Percentiles rank a stretch among this genome's conserved stretches.
Evolutionary conservation across 92 coral and sea anemone species (phyloP).

Genomic region (Umimayanthus chanpuru): DNA sequence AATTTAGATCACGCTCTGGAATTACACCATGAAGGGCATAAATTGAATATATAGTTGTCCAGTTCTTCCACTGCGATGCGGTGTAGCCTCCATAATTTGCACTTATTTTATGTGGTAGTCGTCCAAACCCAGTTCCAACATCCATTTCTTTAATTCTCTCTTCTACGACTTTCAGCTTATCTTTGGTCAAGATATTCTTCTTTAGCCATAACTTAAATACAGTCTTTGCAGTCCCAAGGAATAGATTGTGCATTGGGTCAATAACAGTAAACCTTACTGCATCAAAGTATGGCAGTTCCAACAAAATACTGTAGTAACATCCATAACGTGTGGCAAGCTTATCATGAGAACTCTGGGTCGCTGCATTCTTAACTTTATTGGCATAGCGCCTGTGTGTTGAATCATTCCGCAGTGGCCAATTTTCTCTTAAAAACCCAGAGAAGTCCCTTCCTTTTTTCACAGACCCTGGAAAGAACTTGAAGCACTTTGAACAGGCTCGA

Average conservation of each 20-base stretch:
- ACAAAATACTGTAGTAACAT: constrained; percentile 16
- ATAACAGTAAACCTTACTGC: constrained; percentile 19
- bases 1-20: too few species aligned
- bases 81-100: background rate
- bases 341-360: background rate
- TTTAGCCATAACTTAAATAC: constrained; percentile 54
- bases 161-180: constrained; percentile 35
- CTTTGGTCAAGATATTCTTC: constrained; percentile 29
- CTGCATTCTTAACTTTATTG: background rate
- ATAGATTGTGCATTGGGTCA: constrained; percentile 27
- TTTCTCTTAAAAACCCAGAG: constrained; percentile 58
- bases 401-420: constrained; percentile 30
- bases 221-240: constrained; percentile 53
- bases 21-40: too few species aligned
- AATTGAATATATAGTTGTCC: too few species aligned
- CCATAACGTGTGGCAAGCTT: constrained; percentile 22
- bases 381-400: constrained; percentile 14
- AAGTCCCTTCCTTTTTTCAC: constrained; percentile 48
- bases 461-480: constrained; percentile 49
- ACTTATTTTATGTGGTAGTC: constrained; percentile 49
- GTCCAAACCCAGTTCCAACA: constrained; percentile 65
- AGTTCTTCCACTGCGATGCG: too few species aligned
- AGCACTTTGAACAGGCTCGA: constrained; percentile 57
- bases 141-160: constrained; percentile 34
- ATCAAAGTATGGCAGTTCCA: constrained; percentile 29